phyloP scores from a whole-genome alignment of 2,113 vertebrate species.

The Pseudolaguvia tuberculata region DNA sequence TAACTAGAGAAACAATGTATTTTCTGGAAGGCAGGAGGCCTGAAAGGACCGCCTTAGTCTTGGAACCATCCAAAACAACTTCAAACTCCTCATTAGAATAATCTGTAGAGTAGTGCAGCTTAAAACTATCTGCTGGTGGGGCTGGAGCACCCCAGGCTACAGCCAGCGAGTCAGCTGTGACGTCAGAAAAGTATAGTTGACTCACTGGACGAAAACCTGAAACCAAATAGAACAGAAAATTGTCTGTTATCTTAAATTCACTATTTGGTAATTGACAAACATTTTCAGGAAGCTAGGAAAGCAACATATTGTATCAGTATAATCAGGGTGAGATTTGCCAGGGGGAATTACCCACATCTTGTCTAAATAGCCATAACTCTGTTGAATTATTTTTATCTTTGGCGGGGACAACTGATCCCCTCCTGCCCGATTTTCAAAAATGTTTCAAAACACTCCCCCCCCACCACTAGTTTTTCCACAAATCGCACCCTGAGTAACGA shows the following conservation, averaged over 20 bases:
- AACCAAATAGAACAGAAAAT: too few species aligned
- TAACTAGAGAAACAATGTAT: slow-evolving; percentile 85
- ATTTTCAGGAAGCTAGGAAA: not conserved
- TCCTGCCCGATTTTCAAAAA: too few species aligned
- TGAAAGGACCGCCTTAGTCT: slow-evolving; percentile 75
- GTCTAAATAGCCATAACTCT: too few species aligned
- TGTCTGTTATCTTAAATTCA: too few species aligned
- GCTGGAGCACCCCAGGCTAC: slow-evolving; percentile 91
- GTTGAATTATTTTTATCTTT: too few species aligned
- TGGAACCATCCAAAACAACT: slow-evolving; percentile 80
- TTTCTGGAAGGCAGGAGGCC: slow-evolving; percentile 81
- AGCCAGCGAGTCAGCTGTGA: slow-evolving; percentile 82
- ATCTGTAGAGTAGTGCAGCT: slow-evolving; percentile 81
- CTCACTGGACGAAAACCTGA: slow-evolving; percentile 91
- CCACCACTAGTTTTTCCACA: too few species aligned
- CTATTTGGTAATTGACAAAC: too few species aligned
- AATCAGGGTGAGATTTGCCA: too few species aligned
- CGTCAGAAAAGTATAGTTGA: slow-evolving; percentile 88
- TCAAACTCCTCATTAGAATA: slow-evolving; percentile 75
- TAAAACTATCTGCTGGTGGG: slow-evolving; percentile 83
- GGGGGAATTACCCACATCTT: too few species aligned
- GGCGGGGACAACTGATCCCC: too few species aligned
- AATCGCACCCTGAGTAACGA: not conserved
- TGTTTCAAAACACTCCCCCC: too few species aligned
- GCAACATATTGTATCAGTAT: too few species aligned